These are phyloP conservation scores for Eristalinus sepulchralis DNA, from an alignment of 2,888 invertebrate species.

Conservation along the genomic window DNA sequence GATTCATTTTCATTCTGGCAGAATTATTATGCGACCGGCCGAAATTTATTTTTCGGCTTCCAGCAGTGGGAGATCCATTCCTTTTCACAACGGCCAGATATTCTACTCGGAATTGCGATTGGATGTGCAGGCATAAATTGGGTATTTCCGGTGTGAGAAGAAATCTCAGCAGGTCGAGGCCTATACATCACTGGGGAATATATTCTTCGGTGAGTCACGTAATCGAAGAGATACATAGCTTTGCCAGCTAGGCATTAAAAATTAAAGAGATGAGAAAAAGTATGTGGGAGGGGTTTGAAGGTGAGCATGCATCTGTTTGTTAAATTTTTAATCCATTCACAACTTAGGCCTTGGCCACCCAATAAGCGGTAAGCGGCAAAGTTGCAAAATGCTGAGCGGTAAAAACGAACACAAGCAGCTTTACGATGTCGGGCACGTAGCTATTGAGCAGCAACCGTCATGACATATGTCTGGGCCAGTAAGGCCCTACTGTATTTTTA, in stretches of 20 bases:
- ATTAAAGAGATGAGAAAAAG: no score
- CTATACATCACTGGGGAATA: conserved; percentile 31
- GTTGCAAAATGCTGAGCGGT: no score
- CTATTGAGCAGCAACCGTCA: no score
- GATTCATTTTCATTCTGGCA: conserved; percentile 42
- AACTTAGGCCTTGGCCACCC: no score
- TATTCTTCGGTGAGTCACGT: background rate
- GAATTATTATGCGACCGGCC: conserved; percentile 36
- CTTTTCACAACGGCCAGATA: background rate
- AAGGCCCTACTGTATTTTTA: no score
- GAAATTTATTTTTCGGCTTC: conserved; percentile 38
- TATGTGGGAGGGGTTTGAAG: no score
- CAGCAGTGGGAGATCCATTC: conserved; percentile 4
- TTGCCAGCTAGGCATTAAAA: background rate
- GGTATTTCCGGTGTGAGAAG: conserved; percentile 15
- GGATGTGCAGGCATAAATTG: background rate
- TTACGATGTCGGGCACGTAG: no score
- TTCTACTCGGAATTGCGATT: background rate
- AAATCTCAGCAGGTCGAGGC: background rate
- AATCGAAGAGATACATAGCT: background rate
- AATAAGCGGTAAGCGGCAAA: no score
- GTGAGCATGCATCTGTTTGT: no score
- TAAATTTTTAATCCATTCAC: no score
- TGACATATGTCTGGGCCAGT: no score
- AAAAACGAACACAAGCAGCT: no score